Conservation (phyloP, 2,797 vertebrate genomes). For the Coregonus suidteri region DNA sequence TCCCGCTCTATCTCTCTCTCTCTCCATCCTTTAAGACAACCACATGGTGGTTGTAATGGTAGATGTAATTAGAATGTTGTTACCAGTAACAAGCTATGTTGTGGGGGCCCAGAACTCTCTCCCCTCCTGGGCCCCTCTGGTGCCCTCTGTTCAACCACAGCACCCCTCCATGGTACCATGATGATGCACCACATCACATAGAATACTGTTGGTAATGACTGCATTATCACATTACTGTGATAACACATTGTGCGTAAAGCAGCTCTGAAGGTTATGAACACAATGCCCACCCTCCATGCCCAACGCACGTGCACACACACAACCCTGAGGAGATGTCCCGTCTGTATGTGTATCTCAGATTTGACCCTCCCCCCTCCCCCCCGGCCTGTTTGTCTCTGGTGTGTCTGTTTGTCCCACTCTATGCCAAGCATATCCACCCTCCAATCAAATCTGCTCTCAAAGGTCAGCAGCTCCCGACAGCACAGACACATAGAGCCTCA, state of each 20-base stretch:
- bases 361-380: too few relatives aligned
- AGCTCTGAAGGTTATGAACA: constrained; percentile 1
- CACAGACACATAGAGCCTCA: constrained; percentile 3
- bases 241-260: neutral
- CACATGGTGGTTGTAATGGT: constrained; percentile 2
- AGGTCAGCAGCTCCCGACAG: constrained; percentile 35
- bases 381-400: neutral
- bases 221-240: neutral
- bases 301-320: constrained; percentile 8
- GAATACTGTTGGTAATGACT: neutral
- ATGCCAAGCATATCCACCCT: constrained; percentile 5
- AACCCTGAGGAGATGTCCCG: neutral
- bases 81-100: neutral
- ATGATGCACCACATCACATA: neutral
- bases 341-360: neutral
- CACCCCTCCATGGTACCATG: neutral
- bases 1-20: neutral
- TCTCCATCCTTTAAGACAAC: neutral
- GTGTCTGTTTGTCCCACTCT: neutral
- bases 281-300: constrained; percentile 1
- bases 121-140: neutral
- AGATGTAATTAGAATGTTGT: neutral
- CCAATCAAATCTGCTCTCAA: constrained; percentile 30
- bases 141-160: neutral
- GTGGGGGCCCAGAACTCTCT: too few relatives aligned